Evolutionary conservation across 1,140 invertebrate species (phyloP), one percentile per base, ranked within the genome.

Genomic region (Euura saliciscinereae): DNA sequence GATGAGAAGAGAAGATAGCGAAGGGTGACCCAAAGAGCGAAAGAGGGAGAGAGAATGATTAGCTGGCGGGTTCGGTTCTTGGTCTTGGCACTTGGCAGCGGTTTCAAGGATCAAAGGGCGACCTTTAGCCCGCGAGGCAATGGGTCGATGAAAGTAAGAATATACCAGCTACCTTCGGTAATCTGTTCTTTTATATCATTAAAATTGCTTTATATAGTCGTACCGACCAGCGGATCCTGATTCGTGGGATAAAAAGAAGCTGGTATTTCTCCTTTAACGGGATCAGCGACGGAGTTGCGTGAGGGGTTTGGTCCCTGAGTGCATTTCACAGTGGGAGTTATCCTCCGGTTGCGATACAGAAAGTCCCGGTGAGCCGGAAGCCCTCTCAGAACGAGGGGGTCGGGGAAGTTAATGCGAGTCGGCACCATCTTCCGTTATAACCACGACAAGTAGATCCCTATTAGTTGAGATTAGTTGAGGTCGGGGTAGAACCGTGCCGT

Each of bases 261-360:
- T 28, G 28, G 28, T 28, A 28, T 28, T 28, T 28, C 28, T 28
- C 28, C 28, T 28, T 28, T 28, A 28, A 28, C 28, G 28, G 28
- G 28, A 28, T 28, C 28, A 28, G 28, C 28, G 28, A 28, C 1
- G 28, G 28, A 28, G 28, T 28, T 28, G 28, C 28, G 28, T 28
- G 28, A 28, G 28, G 28, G 28, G 28, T 28, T 28, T 28, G 28
- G 28, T 28, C 13, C 8, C 8, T 59, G 51, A 59, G 51, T 59
- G 51, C 51, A 59, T 59, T 59, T 59, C 51, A 59, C 51, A 59
- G 65, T 64, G 59, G 67, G 73, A 67, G 72, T 66, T 65, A 70
- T 64, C 64, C 13, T 71, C 69, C 71, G 45, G 44, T 68, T 64
- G 51, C n/a, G 46, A 10, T 59, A 3, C 2, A 11, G 6, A 28